A percentile compares a stretch with the other conserved stretches of the same genome.
Evolutionary conservation across 2,113 vertebrate genomes (phyloP).

Genomic region (Phyllostomus discolor): DNA sequence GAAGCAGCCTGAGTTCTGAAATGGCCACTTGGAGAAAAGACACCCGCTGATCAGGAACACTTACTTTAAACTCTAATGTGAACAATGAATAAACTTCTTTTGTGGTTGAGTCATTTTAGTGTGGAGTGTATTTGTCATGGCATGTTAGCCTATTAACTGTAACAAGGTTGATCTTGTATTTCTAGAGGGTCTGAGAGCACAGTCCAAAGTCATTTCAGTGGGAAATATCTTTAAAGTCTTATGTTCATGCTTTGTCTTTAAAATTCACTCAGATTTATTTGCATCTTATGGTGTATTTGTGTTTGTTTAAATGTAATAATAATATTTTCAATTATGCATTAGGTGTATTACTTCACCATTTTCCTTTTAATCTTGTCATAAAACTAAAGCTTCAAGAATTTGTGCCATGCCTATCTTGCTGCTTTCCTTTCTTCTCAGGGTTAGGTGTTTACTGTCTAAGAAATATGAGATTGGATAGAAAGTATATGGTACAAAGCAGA

Average conservation of each 20-base stretch:
- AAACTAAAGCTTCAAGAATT: background rate
- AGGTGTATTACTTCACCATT: background rate
- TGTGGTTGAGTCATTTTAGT: background rate
- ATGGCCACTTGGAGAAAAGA: background rate
- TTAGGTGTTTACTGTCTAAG: background rate
- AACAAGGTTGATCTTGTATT: background rate
- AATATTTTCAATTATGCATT: background rate
- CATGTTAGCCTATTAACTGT: background rate
- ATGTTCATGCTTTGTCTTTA: background rate
- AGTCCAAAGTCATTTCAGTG: background rate
- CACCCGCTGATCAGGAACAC: background rate
- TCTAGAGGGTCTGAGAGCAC: background rate
- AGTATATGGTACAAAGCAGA: background rate
- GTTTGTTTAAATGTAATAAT: background rate
- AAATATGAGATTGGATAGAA: background rate
- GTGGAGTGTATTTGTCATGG: background rate
- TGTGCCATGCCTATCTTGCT: background rate
- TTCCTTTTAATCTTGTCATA: background rate
- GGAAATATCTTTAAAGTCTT: background rate
- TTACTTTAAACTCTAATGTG: background rate
- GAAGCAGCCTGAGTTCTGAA: background rate
- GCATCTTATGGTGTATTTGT: background rate
- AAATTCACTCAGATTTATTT: constrained; percentile 2
- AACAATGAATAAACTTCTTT: background rate
- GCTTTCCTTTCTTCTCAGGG: background rate